Evolutionary conservation across 1,140 invertebrate species (phyloP).

Genomic region (Lepeophtheirus salmonis): DNA sequence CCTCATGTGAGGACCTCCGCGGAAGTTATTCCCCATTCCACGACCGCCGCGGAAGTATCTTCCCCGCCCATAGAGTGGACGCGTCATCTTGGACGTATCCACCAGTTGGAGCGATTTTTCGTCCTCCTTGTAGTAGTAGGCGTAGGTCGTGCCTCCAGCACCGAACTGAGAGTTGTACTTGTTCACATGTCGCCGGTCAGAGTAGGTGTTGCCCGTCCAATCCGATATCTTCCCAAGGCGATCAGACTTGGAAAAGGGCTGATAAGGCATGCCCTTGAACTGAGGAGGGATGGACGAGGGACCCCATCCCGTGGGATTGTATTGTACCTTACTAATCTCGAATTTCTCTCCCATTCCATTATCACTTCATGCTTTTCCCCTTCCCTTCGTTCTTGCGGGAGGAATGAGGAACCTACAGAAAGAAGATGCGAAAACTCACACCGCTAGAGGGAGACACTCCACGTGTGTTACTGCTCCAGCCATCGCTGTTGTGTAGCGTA

Average conservation of each 20-base stretch:
- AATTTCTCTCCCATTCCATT: too few relatives aligned
- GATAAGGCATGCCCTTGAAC: slow-evolving; percentile 94
- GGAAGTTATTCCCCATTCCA: slow-evolving; percentile 37
- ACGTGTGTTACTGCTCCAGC: too few relatives aligned
- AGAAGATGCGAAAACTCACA: too few relatives aligned
- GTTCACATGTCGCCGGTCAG: slow-evolving; percentile 53
- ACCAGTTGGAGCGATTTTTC: slow-evolving; percentile 95
- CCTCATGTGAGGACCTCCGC: slow-evolving; percentile 28
- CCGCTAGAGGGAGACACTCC: too few relatives aligned
- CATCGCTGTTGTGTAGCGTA: too few relatives aligned
- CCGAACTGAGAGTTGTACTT: slow-evolving; percentile 92
- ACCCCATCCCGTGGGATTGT: slow-evolving; percentile 83
- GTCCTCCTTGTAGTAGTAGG: slow-evolving; percentile 94
- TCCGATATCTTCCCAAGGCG: slow-evolving; percentile 92
- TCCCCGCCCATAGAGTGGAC: slow-evolving; percentile 71
- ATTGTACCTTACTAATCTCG: slow-evolving; percentile 39
- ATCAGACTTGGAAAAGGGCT: slow-evolving; percentile 92
- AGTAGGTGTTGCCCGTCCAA: slow-evolving; percentile 84
- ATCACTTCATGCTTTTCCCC: too few relatives aligned
- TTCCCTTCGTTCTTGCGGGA: too few relatives aligned
- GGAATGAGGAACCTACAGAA: too few relatives aligned
- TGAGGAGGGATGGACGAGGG: slow-evolving; percentile 80
- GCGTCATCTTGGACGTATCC: slow-evolving; percentile 73
- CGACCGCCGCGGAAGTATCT: slow-evolving; percentile 61
- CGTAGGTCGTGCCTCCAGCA: slow-evolving; percentile 68